Evolutionary conservation across 1,140 invertebrate species (phyloP), one percentile per base, ranked within the genome.

Genomic region (Eriosoma lanigerum): DNA sequence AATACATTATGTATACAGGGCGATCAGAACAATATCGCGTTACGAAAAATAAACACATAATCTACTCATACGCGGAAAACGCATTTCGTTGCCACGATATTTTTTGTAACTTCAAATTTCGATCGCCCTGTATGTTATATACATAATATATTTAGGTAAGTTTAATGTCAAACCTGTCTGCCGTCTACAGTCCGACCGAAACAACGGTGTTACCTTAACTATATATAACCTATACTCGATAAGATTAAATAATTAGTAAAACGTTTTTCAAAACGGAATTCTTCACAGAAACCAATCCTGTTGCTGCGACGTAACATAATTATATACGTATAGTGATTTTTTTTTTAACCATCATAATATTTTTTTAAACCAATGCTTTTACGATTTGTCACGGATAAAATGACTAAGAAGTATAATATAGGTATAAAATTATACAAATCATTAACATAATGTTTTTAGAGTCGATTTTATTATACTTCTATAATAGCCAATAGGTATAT

Each of bases 211-310:
- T 62, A 62, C 8, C 3, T 38, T 38, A 32, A 62, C 26, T 32
- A 62, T 26, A 62, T 4, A 68, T 48, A 48, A 8, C n/a, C 26
- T 68, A 68, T 8, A 38, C 66, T 68, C 21, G 21, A 48, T 48
- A 3, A 21, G 44, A 68, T 19, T 6, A 68, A 68, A 68, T 48
- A 68, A 68, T 68, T 68, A 68, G 66, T 68, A 68, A 68, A 68
- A 68, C 44, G 38, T n/a, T 38, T 62, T 32, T 19, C 29, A n/a
- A 9, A 62, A 62, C 29, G 46, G 10, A 68, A 17, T 68, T 48
- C 46, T 68, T 32, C 29, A 62, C 44, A 26, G 3, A 48, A 68
- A 48, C 66, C 44, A 48, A 46, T 68, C 15, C 32, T 1, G 38
- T 46, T 68, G 2, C 21, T 10, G n/a, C 10, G 19, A 21, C 10